These are phyloP conservation scores for zebrafish (Danio rerio) DNA, from an alignment of 2,113 vertebrate species.

Conservation along the genomic window DNA sequence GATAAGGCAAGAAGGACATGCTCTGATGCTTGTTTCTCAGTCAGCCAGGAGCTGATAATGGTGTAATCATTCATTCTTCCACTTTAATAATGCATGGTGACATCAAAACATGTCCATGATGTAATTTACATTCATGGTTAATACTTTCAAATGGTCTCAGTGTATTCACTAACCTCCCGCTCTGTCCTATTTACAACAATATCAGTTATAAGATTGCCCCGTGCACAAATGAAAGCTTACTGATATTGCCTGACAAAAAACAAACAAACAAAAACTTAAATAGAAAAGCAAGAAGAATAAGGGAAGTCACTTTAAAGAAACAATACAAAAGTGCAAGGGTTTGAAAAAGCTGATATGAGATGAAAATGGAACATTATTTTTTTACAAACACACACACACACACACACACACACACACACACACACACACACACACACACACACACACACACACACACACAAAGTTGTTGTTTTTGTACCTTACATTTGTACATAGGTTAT, in stretches of 20 bases:
- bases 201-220: background rate
- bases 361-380: background rate
- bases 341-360: background rate
- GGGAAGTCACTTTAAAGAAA: background rate
- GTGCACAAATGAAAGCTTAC: background rate
- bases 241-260: background rate
- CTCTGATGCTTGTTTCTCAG: background rate
- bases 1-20: constrained; percentile 4
- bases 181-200: background rate
- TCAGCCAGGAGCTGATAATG: background rate
- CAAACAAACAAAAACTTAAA: background rate
- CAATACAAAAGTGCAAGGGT: background rate
- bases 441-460: background rate
- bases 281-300: background rate
- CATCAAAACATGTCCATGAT: constrained; percentile 7
- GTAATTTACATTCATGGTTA: constrained; percentile 41
- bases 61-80: background rate
- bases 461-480: background rate
- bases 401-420: too few relatives aligned
- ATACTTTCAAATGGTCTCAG: constrained; percentile 53
- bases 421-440: too few relatives aligned
- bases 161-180: constrained; percentile 39
- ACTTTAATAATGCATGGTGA: background rate
- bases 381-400: too few relatives aligned
- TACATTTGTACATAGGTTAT: background rate